phyloP scores from a whole-genome alignment of 2,797 vertebrate species.

The Lepidocolaptes lacrymiger region DNA sequence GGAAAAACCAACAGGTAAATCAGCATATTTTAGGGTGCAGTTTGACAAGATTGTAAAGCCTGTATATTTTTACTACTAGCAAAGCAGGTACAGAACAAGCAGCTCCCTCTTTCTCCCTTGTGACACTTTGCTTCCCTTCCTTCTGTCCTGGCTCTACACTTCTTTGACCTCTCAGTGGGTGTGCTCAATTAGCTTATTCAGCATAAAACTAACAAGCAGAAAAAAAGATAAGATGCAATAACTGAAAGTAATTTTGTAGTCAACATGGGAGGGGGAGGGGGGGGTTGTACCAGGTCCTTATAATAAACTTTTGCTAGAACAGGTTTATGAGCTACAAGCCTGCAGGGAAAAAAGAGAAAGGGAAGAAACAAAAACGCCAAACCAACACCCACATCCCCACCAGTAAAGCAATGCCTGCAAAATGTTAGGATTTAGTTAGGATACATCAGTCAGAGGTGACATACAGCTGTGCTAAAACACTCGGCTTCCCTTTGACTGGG shows the following conservation, averaged over 20 bases:
- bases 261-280: not conserved
- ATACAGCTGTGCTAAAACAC: not conserved
- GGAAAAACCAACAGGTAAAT: not conserved
- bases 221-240: not conserved
- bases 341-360: not conserved
- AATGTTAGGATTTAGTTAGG: not conserved
- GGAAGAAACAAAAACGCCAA: rapidly evolving
- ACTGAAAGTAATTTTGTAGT: not conserved
- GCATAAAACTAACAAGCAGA: not conserved
- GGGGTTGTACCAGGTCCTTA: not conserved
- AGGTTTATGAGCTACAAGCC: not conserved
- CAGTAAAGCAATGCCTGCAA: not conserved
- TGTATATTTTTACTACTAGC: not conserved
- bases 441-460: not conserved
- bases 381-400: not conserved
- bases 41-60: not conserved
- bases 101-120: not conserved
- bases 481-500: not conserved
- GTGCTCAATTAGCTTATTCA: not conserved
- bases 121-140: not conserved
- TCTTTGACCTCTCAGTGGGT: not conserved
- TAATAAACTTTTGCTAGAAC: not conserved
- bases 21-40: not conserved
- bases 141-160: not conserved
- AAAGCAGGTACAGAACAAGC: not conserved